Percentiles rank a stretch among this genome's conserved stretches.
Evolutionary conservation across 30 jellyfish, hydroid and myxozoan species (phyloP).

Genomic region (Sanderia malayensis): DNA sequence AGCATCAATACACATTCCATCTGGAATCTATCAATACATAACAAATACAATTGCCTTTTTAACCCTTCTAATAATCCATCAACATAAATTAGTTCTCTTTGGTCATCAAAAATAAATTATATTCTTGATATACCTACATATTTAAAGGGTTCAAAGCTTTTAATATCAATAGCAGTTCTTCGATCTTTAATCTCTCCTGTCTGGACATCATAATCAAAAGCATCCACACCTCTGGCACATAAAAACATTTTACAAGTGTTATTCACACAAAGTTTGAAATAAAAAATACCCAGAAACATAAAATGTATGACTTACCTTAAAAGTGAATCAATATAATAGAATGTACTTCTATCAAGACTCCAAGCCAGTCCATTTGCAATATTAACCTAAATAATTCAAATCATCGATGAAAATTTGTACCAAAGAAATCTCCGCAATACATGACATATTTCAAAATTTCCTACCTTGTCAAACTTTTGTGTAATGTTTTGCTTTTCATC

Average conservation of each 20-base stretch:
- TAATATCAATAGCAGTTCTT: conserved; percentile 57
- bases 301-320: conserved; percentile 41
- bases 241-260: neutral
- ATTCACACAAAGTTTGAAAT: neutral
- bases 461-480: conserved; percentile 56
- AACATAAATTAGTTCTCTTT: too few species aligned
- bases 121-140: conserved; percentile 43
- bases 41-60: too few species aligned
- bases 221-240: conserved; percentile 52
- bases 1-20: conserved; percentile 77
- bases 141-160: conserved; percentile 39
- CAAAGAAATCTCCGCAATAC: too few species aligned
- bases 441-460: too few species aligned
- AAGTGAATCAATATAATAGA: conserved; percentile 62
- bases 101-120: too few species aligned
- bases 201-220: conserved; percentile 56
- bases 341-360: conserved; percentile 56
- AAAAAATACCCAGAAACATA: too few species aligned
- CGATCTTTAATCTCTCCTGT: conserved; percentile 52
- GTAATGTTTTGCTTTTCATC: conserved; percentile 33
- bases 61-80: too few species aligned
- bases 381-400: conserved; percentile 50
- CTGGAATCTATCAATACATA: conserved; percentile 41
- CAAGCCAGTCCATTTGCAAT: conserved; percentile 75
- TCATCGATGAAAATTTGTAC: too few species aligned